Base-by-base conservation (phyloP, 2,888 invertebrate genomes). In the Agrotis exclamationis region DNA sequence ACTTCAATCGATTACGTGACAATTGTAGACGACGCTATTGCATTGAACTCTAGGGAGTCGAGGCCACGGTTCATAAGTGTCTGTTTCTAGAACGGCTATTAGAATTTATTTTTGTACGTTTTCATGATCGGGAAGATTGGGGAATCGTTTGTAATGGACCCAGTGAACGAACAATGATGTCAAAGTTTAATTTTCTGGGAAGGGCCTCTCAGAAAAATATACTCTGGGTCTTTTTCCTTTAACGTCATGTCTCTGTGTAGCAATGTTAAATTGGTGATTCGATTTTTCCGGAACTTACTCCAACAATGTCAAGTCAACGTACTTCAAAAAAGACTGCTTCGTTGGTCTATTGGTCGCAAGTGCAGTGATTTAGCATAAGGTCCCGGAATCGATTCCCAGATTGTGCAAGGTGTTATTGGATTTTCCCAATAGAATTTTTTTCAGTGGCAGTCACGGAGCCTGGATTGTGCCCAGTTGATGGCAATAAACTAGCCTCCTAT, bases 1-100 rank as follows among this genome's bases (percentile, higher is more conserved):
- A 86, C 87, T 88, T 81, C 85, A 92, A 91, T 90, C 90, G 91
- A 91, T 92, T 93, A 89, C 92, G 85, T 85, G 85, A 84, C 76
- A 72, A 79, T 87, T 88, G 88, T 84, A 76, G 74, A 57, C 45
- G 51, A 62, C 60, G 58, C 74, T 62, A 85, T 84, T 84, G 77
- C 76, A 78, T 71, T 56, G 59, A 69, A 62, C 71, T 75, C 79
- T 67, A 56, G 75, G 33, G 71, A 58, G 71, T 73, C 74, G 62
- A 71, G 70, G 39, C 66, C 70, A 51, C 16, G 33, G 69, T 58
- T 65, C 74, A 53, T 74, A 66, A 78, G 73, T 74, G 50, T 68
- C 64, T 65, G 47, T 50, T 70, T 64, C 63, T 76, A 63, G 57
- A 20, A 59, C 14, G 39, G 60, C 63, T 70, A 69, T 82, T 70